A percentile compares a stretch with the other conserved stretches of the same genome.
Evolutionary conservation across 2,888 invertebrate genomes (phyloP).

Genomic region (Miltochrista miniata): DNA sequence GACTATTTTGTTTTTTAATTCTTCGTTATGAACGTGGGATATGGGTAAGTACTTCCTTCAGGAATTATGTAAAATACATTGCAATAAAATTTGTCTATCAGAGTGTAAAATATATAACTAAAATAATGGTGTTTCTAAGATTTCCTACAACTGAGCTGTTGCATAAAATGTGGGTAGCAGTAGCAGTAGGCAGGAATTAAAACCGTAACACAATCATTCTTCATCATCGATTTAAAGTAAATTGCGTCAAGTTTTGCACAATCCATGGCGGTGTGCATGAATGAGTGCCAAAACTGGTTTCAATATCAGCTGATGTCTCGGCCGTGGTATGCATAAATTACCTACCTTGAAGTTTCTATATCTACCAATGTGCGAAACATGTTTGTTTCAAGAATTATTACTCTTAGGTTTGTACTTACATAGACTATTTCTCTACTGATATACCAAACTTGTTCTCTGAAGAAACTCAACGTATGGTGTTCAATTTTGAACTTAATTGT

Average conservation of each 20-base stretch:
- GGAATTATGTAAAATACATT: neutral
- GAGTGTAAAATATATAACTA: neutral
- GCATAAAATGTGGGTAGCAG: neutral
- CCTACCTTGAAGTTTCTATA: slow-evolving; percentile 52
- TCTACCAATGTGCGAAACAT: slow-evolving; percentile 49
- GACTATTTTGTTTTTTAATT: slow-evolving; percentile 52
- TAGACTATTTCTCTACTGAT: slow-evolving; percentile 47
- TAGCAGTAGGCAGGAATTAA: too few relatives aligned
- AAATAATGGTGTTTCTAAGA: neutral
- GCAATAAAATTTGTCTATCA: neutral
- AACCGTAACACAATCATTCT: too few relatives aligned
- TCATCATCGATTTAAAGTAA: neutral
- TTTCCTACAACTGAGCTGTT: neutral
- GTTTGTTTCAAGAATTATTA: slow-evolving; percentile 49
- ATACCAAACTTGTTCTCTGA: slow-evolving; percentile 40
- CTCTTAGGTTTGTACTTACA: slow-evolving; percentile 21
- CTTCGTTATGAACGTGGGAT: slow-evolving; percentile 64
- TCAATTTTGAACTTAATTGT: slow-evolving; percentile 23
- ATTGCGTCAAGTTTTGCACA: slow-evolving; percentile 16
- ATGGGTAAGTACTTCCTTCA: slow-evolving; percentile 57
- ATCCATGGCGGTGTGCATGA: slow-evolving; percentile 39
- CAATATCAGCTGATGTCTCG: slow-evolving; percentile 71
- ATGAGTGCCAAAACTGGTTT: slow-evolving; percentile 63
- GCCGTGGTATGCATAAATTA: slow-evolving; percentile 63
- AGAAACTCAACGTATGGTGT: slow-evolving; percentile 12